Evolutionary conservation across 2,113 vertebrate species (phyloP).

Genomic region (Misgurnus anguillicaudatus): DNA sequence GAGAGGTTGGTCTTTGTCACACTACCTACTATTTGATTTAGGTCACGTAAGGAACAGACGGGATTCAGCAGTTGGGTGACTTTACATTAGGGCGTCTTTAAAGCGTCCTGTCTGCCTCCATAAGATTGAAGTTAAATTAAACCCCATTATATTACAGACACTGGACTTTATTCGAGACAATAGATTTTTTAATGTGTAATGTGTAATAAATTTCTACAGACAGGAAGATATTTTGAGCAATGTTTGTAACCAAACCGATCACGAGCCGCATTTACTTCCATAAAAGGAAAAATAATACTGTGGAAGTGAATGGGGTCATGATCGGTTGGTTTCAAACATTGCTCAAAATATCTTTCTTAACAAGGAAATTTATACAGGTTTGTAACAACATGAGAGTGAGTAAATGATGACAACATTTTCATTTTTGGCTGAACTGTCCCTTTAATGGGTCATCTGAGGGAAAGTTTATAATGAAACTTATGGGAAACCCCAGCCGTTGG

Average conservation of each 20-base stretch:
- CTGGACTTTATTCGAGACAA: background rate
- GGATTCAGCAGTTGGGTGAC: background rate
- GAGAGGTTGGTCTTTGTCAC: slow-evolving; percentile 2
- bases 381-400: too few relatives aligned
- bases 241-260: too few relatives aligned
- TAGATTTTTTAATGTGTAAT: background rate
- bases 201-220: background rate
- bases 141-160: background rate
- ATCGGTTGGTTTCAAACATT: too few relatives aligned
- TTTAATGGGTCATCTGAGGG: too few relatives aligned
- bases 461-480: slow-evolving; percentile 3
- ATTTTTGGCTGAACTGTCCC: too few relatives aligned
- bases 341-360: too few relatives aligned
- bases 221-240: too few relatives aligned
- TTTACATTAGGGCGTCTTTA: background rate
- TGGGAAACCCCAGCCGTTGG: background rate
- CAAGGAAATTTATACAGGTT: too few relatives aligned
- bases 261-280: too few relatives aligned
- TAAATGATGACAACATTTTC: too few relatives aligned
- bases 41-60: background rate
- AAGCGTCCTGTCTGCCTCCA: background rate
- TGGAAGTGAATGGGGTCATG: too few relatives aligned
- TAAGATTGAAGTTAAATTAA: background rate
- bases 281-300: too few relatives aligned
- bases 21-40: slow-evolving; percentile 5